These are phyloP conservation scores for Drosophila kohkoa DNA, from an alignment of 1,140 invertebrate species.

Conservation along the genomic window DNA sequence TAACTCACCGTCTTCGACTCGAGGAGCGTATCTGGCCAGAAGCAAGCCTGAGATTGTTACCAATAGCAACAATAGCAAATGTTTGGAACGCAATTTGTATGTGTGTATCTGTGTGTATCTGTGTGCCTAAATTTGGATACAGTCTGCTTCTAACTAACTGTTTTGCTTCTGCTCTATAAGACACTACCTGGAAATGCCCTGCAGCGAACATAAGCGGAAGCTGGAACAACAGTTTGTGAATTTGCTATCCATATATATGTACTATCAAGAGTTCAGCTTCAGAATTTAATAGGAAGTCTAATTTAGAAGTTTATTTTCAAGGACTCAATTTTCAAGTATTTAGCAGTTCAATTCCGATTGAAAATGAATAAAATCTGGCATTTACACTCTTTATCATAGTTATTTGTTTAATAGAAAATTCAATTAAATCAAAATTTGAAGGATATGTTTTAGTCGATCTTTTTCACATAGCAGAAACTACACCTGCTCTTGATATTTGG, in stretches of 20 bases:
- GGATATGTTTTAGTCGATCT: conserved; percentile 1
- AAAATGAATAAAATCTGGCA: too few relatives aligned
- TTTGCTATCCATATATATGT: too few relatives aligned
- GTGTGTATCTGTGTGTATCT: background rate
- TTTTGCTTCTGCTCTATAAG: background rate
- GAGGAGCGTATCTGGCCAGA: conserved; percentile 17
- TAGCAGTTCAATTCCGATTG: too few relatives aligned
- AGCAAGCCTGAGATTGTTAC: conserved; percentile 57
- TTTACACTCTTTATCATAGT: too few relatives aligned
- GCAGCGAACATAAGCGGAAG: background rate
- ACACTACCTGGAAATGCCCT: background rate
- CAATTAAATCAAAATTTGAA: too few relatives aligned
- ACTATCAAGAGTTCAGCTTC: too few relatives aligned
- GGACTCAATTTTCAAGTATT: too few relatives aligned
- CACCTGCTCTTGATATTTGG: conserved; percentile 27
- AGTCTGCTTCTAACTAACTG: background rate
- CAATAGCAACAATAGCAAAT: conserved; percentile 33
- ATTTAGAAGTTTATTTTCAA: too few relatives aligned
- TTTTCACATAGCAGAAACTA: background rate
- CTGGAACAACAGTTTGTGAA: too few relatives aligned
- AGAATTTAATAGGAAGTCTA: too few relatives aligned
- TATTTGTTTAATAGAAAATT: too few relatives aligned
- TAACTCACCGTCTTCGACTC: background rate
- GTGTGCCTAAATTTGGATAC: background rate
- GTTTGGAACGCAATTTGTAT: background rate